Base-by-base conservation (phyloP, 1,140 invertebrate genomes). In the Atta cephalotes region DNA sequence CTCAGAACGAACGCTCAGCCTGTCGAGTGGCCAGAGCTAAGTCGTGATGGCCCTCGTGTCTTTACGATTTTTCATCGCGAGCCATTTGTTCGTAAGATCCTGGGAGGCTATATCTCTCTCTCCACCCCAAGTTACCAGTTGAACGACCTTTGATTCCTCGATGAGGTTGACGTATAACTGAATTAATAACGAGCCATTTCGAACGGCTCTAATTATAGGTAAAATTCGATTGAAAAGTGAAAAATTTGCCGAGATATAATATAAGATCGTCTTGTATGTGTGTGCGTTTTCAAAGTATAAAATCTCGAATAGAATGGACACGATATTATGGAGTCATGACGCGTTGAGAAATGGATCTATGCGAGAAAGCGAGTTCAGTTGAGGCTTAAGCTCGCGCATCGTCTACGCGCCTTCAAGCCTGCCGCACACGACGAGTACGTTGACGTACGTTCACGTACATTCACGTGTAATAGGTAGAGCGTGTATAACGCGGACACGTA, bases 51-150 rank as follows among this genome's bases (percentile, higher is more conserved):
- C 87, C 68, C 88, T 89, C 90, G 93, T 86, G 92, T 92, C 93
- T 95, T 94, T 94, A 94, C 90, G 93, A 95, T 95, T 95, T 94
- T 94, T 93, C 94, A 93, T 93, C 88, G 91, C 92, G 92, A 94
- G 90, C 91, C 94, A 94, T 95, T 95, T 95, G 92, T 90, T 87
- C 84, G 84, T 63, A 35, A 74, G 76, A 80, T 71, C 68, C 62
- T 77, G 76, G 66, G n/a, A 51, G 25, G 3, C 60, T 51, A 53
- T 70, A 70, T 21, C 35, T 28, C 14, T 49, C 60, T 39, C 51
- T 60, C 39, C 39, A 25, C 18, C 21, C 53, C 56, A n/a, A 60
- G 21, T 88, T 63, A 66, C 49, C 10, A 14, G 81, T 88, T 68
- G 25, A 77, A 49, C 63, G 70, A 72, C 45, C 71, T 60, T 56